Base-by-base conservation (phyloP, 2,113 vertebrate species). In the Capreolus pygargus region DNA sequence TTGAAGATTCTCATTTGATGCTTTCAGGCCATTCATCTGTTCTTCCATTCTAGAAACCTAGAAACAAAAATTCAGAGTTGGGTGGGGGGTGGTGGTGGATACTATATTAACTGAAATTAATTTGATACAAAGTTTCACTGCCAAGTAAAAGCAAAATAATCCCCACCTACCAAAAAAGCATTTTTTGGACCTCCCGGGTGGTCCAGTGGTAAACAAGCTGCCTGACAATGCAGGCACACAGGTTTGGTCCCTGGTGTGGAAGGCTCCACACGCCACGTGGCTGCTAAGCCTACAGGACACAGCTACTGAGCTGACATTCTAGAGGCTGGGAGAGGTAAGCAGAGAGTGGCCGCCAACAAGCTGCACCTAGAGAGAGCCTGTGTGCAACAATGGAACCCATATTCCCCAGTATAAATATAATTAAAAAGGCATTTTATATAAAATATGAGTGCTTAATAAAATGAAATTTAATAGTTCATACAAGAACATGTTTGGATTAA, bases 41-140 rank as follows among this genome's bases (percentile, higher is more conserved):
- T 99, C 99, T 95, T 99, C 99, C 81, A 99, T 95, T 98, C 99
- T 99, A 86, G 98, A 99, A 97, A 99, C 98, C 99, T 99, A 97
- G 12, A 93, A 97, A 98, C 2, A 43, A 86, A 97, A 97, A 97
- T 8, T 27, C 0, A 39, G 16, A 28, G 19, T 70, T 61, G 52
- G 17, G 4, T 27, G 6, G 4, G 11, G 7, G 74, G 36, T 39
- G 21, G 36, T 39, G 12, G 67, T 23, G 21, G 21, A 74, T 74
- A 4, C 12, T 36, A 0, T 36, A 92, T 58, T 54, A 89, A 92
- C 19, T 67, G 39, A 96, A 74, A 89, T 89, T 45, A 93, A 79
- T 82, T 52, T 87, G 86, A 94, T n/a, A 89, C 16, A 9, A 89
- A 70, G 9, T 86, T 91, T 82, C 91, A 9, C 12, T 92, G 21